These are phyloP conservation scores for Euphonia xanthogaster DNA, from an alignment of 2,797 vertebrate species.

Conservation along the genomic window DNA sequence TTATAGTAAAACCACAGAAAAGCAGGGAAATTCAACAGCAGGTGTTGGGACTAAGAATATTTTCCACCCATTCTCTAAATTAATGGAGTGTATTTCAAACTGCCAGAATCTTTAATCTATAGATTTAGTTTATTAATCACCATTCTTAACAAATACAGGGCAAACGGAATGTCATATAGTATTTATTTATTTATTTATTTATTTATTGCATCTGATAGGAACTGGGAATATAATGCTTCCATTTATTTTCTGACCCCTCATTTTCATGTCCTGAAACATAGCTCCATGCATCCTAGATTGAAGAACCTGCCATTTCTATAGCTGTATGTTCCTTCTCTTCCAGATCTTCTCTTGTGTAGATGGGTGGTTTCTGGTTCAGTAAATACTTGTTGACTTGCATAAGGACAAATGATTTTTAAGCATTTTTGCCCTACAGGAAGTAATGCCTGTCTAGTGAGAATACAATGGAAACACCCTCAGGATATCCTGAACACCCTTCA, in stretches of 20 bases:
- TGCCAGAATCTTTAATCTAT: neutral
- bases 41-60: slow-evolving; percentile 1
- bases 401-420: neutral
- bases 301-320: neutral
- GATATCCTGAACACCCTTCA: too few species aligned
- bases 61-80: neutral
- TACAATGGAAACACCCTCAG: neutral
- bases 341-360: neutral
- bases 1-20: slow-evolving; percentile 18
- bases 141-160: neutral
- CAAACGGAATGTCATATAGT: neutral
- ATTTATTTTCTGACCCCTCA: neutral
- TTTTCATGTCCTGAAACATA: neutral
- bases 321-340: neutral
- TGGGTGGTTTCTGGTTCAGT: neutral
- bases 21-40: slow-evolving; percentile 20
- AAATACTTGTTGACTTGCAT: neutral
- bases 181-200: neutral
- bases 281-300: neutral
- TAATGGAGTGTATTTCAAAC: neutral
- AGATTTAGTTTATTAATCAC: neutral
- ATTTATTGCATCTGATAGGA: neutral
- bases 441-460: neutral
- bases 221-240: neutral
- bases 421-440: neutral